Evolutionary conservation across 2,113 vertebrate genomes (phyloP).

Genomic region (Morone chrysops): DNA sequence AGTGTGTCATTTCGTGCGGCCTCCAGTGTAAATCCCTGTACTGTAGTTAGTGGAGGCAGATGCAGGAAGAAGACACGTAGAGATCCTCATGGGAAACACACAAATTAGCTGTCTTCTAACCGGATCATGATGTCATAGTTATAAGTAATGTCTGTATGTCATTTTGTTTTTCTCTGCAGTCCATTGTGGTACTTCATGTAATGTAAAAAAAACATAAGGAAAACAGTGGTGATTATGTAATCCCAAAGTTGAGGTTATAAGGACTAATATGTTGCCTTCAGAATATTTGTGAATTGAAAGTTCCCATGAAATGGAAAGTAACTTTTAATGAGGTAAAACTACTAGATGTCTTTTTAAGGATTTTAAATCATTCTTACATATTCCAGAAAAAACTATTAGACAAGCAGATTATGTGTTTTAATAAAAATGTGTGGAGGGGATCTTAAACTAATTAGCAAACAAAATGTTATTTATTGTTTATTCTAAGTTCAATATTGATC

Average conservation of each 20-base stretch:
- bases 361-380: no score
- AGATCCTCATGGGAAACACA: not conserved
- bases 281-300: not conserved
- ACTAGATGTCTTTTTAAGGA: no score
- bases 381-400: no score
- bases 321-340: no score
- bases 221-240: not conserved
- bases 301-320: no score
- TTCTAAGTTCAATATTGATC: no score
- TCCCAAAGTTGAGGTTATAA: not conserved
- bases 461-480: no score
- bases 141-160: not conserved
- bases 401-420: no score
- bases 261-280: not conserved
- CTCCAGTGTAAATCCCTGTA: not conserved
- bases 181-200: not conserved
- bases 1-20: slow-evolving; percentile 2
- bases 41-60: slow-evolving; percentile 12
- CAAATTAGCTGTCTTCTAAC: not conserved
- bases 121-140: not conserved
- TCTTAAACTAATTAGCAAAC: no score
- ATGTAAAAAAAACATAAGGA: not conserved
- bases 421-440: no score
- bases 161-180: not conserved
- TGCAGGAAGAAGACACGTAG: not conserved